These are phyloP conservation scores for Anoplius nigerrimus DNA, from an alignment of 2,888 invertebrate genomes.

Conservation along the genomic window DNA sequence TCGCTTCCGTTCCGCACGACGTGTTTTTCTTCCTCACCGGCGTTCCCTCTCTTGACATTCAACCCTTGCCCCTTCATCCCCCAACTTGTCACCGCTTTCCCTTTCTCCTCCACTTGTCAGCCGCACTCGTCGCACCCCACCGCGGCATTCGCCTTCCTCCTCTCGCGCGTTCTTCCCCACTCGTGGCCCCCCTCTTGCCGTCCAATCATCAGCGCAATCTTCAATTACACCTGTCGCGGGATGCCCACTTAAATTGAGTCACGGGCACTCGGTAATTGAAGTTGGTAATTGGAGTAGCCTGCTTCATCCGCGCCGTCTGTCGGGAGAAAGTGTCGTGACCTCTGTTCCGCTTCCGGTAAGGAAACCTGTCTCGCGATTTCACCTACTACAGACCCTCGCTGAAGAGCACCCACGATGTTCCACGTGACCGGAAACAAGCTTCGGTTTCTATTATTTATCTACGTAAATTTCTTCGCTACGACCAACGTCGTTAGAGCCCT, in stretches of 20 bases:
- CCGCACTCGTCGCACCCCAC: not conserved
- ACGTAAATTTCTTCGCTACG: too few species aligned
- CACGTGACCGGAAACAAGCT: too few species aligned
- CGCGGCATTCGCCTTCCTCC: not conserved
- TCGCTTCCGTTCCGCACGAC: slow-evolving; percentile 1
- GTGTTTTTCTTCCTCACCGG: too few species aligned
- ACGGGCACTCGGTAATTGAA: slow-evolving; percentile 37
- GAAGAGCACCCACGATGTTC: too few species aligned
- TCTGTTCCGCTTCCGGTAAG: too few species aligned
- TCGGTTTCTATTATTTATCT: too few species aligned
- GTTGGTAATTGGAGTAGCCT: slow-evolving; percentile 27
- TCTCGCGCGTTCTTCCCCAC: too few species aligned
- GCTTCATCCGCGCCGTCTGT: slow-evolving; percentile 11
- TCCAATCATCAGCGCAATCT: slow-evolving; percentile 28
- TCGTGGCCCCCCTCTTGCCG: slow-evolving; percentile 20
- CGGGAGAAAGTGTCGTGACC: too few species aligned
- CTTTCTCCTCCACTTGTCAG: not conserved
- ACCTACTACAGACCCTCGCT: too few species aligned
- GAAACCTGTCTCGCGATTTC: too few species aligned
- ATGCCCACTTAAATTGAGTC: slow-evolving; percentile 40
- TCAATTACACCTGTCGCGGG: slow-evolving; percentile 46
- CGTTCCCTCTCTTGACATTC: too few species aligned
- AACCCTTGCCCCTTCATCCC: not conserved
- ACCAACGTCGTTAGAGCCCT: too few species aligned
- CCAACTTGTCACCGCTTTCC: not conserved